These are phyloP conservation scores for Stercorarius parasiticus DNA, from an alignment of 2,113 vertebrate species.

Conservation along the genomic window DNA sequence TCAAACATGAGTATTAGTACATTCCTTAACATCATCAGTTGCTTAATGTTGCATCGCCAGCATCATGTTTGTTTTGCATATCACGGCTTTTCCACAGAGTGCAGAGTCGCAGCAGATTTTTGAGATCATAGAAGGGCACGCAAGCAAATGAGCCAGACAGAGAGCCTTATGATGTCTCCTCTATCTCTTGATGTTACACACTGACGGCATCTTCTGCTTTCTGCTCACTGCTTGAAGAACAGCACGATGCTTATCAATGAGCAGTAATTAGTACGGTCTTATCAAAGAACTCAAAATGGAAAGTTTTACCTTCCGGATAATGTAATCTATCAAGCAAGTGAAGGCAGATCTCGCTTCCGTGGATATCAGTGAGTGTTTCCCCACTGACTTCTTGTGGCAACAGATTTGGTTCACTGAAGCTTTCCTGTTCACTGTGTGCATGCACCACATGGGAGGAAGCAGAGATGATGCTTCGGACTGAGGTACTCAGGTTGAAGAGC, in stretches of 20 bases:
- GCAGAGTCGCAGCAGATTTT: background rate
- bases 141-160: conserved; percentile 8
- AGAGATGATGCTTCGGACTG: background rate
- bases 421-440: background rate
- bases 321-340: background rate
- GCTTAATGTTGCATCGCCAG: conserved; percentile 48
- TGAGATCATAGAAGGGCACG: background rate
- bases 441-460: background rate
- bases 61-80: conserved; percentile 38
- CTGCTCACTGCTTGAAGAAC: background rate
- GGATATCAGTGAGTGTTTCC: background rate
- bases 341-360: background rate
- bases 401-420: background rate
- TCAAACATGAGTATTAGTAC: background rate
- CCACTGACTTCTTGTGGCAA: background rate
- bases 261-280: background rate
- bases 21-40: conserved; percentile 51
- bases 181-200: background rate
- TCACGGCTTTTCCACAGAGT: background rate
- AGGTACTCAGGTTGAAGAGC: background rate
- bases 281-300: background rate
- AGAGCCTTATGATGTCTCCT: background rate
- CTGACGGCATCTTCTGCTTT: background rate
- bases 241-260: background rate
- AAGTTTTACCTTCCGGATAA: background rate